Conservation (phyloP, 2,113 vertebrate species). For the Gymnarchus niloticus region DNA sequence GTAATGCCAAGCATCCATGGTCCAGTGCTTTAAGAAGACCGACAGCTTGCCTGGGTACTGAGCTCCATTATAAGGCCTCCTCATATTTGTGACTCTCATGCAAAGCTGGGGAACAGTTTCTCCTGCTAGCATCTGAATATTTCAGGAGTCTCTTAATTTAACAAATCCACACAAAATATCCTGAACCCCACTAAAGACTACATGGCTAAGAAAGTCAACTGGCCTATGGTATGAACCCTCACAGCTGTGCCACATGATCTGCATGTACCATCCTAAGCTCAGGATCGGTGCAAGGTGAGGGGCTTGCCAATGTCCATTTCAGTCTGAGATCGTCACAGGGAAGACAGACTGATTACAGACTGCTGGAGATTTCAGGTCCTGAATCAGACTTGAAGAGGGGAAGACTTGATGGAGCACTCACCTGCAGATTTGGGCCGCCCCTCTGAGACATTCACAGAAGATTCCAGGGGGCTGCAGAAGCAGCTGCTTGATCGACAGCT, state of each 20-base stretch:
- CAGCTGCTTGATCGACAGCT: slow-evolving; percentile 85
- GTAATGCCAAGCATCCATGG: slow-evolving; percentile 6
- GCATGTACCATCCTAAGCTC: background rate
- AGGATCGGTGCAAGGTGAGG: background rate
- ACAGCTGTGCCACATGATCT: background rate
- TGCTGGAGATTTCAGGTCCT: background rate
- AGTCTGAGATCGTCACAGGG: background rate
- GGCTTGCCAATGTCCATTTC: background rate
- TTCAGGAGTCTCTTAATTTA: background rate
- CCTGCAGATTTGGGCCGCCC: slow-evolving; percentile 78
- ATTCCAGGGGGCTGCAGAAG: slow-evolving; percentile 81
- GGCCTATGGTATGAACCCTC: background rate
- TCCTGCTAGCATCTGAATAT: slow-evolving; percentile 7
- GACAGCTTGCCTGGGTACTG: background rate
- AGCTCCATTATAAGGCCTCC: slow-evolving; percentile 29
- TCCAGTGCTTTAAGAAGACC: background rate
- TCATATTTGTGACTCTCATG: slow-evolving; percentile 39
- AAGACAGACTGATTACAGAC: background rate
- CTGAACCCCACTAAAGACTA: slow-evolving; percentile 22
- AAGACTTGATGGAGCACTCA: too few relatives aligned
- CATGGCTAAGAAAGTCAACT: slow-evolving; percentile 20
- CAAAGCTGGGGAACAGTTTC: slow-evolving; percentile 27
- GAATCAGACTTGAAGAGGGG: background rate
- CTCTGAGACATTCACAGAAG: slow-evolving; percentile 74
- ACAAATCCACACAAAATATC: slow-evolving; percentile 21